Percentiles rank a stretch among this genome's conserved stretches.
These are phyloP conservation scores for Ormyrus thymus DNA, from an alignment of 2,888 invertebrate species.

Conservation along the genomic window DNA sequence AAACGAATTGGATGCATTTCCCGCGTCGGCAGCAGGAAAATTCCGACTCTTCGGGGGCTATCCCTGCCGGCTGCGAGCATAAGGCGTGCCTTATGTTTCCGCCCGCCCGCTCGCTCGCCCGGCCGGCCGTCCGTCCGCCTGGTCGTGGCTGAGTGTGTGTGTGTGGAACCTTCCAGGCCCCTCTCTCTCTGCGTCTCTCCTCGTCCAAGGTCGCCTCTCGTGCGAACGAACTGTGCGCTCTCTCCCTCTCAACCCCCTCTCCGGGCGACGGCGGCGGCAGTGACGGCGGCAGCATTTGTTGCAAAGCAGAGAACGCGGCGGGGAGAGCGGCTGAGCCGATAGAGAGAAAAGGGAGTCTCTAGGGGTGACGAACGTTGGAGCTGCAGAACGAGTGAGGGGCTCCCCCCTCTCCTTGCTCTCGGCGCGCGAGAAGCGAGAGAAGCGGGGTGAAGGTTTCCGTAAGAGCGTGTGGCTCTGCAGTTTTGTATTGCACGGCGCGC, in stretches of 20 bases:
- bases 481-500: constrained; percentile 29
- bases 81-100: neutral
- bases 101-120: neutral
- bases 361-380: constrained; percentile 36
- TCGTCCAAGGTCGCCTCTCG: too few species aligned
- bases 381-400: too few species aligned
- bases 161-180: constrained; percentile 63
- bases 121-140: constrained; percentile 4
- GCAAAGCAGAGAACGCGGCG: constrained; percentile 25
- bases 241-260: constrained; percentile 57
- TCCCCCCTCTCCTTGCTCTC: too few species aligned
- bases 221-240: too few species aligned
- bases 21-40: too few species aligned
- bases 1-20: too few species aligned
- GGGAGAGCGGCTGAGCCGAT: constrained; percentile 42
- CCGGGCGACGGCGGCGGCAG: constrained; percentile 47
- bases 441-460: constrained; percentile 50
- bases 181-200: constrained; percentile 33
- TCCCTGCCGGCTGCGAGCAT: too few species aligned
- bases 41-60: too few species aligned
- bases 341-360: constrained; percentile 41
- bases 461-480: constrained; percentile 47
- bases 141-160: neutral
- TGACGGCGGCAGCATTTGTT: constrained; percentile 19
- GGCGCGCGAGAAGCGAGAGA: neutral